These are phyloP conservation scores for Vanessa tameamea DNA, from an alignment of 1,140 invertebrate genomes.

Conservation along the genomic window DNA sequence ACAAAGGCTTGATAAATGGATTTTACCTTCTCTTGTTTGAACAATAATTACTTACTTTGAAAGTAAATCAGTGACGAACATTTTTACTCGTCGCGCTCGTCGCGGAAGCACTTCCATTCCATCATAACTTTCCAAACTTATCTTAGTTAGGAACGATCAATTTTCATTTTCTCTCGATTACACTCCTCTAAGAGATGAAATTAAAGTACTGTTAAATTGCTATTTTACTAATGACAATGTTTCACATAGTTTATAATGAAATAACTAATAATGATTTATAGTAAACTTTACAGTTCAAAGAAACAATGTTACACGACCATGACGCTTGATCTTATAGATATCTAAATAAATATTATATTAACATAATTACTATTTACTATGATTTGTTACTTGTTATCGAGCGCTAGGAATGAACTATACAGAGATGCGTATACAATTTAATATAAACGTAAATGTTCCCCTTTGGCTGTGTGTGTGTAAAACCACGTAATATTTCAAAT, in stretches of 20 bases:
- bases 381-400: too few relatives aligned
- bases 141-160: constrained; percentile 76
- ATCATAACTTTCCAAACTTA: constrained; percentile 76
- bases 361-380: too few relatives aligned
- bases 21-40: constrained; percentile 50
- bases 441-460: too few relatives aligned
- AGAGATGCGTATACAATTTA: too few relatives aligned
- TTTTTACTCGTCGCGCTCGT: constrained; percentile 59
- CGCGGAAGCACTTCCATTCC: constrained; percentile 65
- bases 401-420: too few relatives aligned
- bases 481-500: not conserved
- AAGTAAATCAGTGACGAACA: constrained; percentile 62
- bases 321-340: too few relatives aligned
- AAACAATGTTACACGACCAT: too few relatives aligned
- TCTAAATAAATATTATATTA: too few relatives aligned
- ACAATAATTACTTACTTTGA: constrained; percentile 61
- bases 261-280: constrained; percentile 5
- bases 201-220: constrained; percentile 56
- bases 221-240: constrained; percentile 35
- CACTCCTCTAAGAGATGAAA: constrained; percentile 58
- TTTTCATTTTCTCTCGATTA: constrained; percentile 75
- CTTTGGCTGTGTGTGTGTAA: too few relatives aligned
- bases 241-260: constrained; percentile 25
- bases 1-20: constrained; percentile 24
- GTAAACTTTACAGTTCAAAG: not conserved